phyloP scores from a whole-genome alignment of 2,797 vertebrate genomes.

The Columba guinea region DNA sequence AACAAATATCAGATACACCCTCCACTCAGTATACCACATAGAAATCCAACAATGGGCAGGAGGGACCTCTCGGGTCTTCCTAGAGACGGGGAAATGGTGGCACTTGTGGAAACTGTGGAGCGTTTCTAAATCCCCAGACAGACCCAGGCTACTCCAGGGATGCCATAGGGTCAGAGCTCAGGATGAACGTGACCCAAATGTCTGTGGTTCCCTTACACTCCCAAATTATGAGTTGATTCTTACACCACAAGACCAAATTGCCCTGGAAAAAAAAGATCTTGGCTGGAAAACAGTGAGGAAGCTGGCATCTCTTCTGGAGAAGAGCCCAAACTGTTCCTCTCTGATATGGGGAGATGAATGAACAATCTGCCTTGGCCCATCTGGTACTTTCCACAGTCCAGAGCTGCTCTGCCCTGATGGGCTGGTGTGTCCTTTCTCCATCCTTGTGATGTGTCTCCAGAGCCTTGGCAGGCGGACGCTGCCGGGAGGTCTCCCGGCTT shows the following conservation, averaged over 20 bases:
- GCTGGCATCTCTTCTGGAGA: neutral
- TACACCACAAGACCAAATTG: neutral
- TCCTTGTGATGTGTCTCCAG: neutral
- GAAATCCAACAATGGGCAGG: neutral
- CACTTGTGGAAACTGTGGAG: neutral
- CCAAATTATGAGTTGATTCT: neutral
- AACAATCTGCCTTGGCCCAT: neutral
- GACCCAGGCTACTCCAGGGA: neutral
- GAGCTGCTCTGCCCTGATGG: neutral
- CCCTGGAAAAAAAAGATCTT: neutral
- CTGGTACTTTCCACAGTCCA: neutral
- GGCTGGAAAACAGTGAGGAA: neutral
- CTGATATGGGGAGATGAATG: neutral
- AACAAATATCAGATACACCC: neutral
- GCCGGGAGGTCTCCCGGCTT: accelerated
- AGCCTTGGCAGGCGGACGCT: neutral
- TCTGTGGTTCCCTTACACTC: neutral
- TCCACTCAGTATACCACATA: neutral
- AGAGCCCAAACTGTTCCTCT: neutral
- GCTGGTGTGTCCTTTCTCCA: neutral
- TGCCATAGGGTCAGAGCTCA: neutral
- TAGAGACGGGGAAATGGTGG: neutral
- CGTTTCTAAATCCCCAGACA: neutral
- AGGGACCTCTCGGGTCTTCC: neutral
- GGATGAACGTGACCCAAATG: neutral